phyloP scores from a whole-genome alignment of 92 coral and sea anemone species.

The Porites cylindrica region DNA sequence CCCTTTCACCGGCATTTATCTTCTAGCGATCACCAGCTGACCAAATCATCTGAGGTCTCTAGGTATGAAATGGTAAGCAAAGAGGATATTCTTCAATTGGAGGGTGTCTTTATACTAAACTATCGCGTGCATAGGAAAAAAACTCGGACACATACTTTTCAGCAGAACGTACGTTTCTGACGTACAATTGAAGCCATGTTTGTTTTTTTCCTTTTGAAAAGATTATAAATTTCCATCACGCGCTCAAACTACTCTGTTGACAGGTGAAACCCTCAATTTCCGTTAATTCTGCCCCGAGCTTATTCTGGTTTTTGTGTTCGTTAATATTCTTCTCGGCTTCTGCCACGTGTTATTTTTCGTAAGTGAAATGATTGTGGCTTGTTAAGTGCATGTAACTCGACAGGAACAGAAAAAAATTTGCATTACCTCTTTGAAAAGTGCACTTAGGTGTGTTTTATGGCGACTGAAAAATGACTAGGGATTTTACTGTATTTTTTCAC shows the following conservation, averaged over 20 bases:
- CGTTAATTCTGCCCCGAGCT: neutral
- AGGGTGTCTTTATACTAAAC: no score
- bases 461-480: neutral
- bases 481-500: neutral
- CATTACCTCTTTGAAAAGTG: neutral
- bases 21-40: no score
- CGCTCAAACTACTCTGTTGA: neutral
- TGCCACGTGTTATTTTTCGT: neutral
- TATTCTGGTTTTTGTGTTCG: neutral
- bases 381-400: neutral
- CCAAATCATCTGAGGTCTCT: no score
- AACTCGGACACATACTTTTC: no score
- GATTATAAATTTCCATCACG: neutral
- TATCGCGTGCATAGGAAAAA: no score
- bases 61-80: no score
- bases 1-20: no score
- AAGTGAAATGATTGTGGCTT: neutral
- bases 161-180: no score
- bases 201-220: neutral
- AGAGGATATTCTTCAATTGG: no score
- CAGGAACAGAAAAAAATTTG: neutral
- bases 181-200: no score
- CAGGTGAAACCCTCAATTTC: neutral
- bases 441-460: neutral
- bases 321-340: slow-evolving; percentile 1